Base-by-base conservation (phyloP, 2,113 vertebrate genomes). In the Montifringilla adamsi region DNA sequence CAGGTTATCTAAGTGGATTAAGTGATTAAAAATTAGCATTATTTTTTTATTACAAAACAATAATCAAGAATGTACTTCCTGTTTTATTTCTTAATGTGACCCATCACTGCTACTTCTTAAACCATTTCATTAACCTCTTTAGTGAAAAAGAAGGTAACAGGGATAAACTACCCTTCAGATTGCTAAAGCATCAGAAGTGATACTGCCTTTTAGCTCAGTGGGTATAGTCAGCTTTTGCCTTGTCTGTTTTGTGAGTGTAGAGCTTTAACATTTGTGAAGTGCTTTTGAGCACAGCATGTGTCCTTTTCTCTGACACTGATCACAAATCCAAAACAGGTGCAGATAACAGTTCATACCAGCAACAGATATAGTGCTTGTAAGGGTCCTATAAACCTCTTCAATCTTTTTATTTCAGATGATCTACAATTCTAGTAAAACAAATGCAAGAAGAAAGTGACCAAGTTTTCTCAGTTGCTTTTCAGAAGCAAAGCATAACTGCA, bases 281-380 rank as follows among this genome's bases (percentile, higher is more conserved):
- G 31, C 37, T 75, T 93, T 46, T 33, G 59, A 76, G 59, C 79
- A 76, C 53, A 93, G 50, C 22, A 87, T 72, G 26, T 18, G 11
- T 39, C 69, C 62, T 53, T 75, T 85, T 53, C 39, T 72, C 44
- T 58, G 35, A 77, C 63, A 79, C 33, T 22, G 39, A 82, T 19
- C 28, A 87, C 46, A 93, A 39, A 87, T 15, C 44, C 30, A 6
- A 79, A 69, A 24, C 33, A 85, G 43, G 9, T 4, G 3, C 15
- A 63, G 7, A 37, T 31, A 66, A 55, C 2, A 3, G 50, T 87
- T 76, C 62, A 47, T 15, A 39, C 21, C 31, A 43, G 39, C 24
- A 28, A 52, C 9, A 69, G 0, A 60, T 39, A n/a, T 0, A n/a
- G 26, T 23, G 23, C 31, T 89, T 5, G 0, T 50, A 80, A 84